Percentiles rank a stretch among this genome's conserved stretches.
Conservation (phyloP, 30 jellyfish, hydroid and myxozoan genomes). For the Pseudorhiza aurosa region DNA sequence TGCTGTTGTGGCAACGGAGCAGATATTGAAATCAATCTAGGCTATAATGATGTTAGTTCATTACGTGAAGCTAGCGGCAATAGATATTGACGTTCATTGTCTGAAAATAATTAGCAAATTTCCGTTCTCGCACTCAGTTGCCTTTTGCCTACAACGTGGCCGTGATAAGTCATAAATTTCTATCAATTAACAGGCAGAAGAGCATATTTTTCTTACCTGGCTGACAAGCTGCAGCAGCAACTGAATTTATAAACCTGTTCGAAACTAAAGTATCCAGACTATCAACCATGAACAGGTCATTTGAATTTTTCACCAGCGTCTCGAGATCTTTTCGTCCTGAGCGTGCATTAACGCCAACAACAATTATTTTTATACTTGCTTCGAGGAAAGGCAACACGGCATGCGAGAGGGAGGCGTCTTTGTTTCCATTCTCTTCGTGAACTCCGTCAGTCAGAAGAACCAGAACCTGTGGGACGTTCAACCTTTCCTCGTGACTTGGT, state of each 20-base stretch:
- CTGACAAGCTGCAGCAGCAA: constrained; percentile 7
- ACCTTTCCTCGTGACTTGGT: not conserved
- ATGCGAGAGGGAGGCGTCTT: constrained; percentile 12
- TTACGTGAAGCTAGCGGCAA: no score
- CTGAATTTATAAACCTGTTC: not conserved
- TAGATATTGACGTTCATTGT: no score
- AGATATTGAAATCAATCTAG: no score
- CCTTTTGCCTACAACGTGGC: no score
- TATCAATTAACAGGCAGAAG: no score
- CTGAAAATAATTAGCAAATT: no score
- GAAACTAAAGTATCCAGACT: constrained; percentile 31
- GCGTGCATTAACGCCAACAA: constrained; percentile 24
- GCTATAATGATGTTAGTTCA: no score
- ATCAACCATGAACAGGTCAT: constrained; percentile 32
- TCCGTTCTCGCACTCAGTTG: no score
- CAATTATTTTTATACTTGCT: constrained; percentile 25
- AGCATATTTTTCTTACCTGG: no score
- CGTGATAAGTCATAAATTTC: no score
- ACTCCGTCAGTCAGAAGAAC: constrained; percentile 53
- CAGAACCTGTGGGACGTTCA: constrained; percentile 44
- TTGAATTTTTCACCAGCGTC: not conserved
- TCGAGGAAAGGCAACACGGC: constrained; percentile 26
- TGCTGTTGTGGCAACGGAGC: no score
- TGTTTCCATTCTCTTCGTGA: constrained; percentile 10
- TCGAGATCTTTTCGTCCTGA: constrained; percentile 4